Percentiles rank a stretch among this genome's conserved stretches.
These are phyloP conservation scores for Harmothoe impar DNA, from an alignment of 2,888 invertebrate species.

Conservation along the genomic window DNA sequence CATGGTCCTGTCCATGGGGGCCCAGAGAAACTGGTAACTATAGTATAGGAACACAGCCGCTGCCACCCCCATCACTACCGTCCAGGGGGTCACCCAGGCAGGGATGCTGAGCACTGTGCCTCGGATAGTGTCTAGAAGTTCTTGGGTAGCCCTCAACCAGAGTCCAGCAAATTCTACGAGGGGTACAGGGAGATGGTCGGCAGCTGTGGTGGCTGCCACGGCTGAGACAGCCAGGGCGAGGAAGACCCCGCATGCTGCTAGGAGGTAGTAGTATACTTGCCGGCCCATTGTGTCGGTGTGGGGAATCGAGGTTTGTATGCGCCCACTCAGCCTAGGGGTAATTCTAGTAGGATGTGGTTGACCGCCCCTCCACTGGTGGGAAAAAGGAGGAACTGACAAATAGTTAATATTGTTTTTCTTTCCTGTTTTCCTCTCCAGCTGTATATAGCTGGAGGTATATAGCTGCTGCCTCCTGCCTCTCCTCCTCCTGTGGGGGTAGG, in stretches of 20 bases:
- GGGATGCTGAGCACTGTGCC: slow-evolving; percentile 41
- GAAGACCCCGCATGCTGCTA: not conserved
- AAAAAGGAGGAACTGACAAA: not conserved
- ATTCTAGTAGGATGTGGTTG: not conserved
- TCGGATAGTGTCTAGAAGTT: slow-evolving; percentile 27
- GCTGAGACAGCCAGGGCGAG: not conserved
- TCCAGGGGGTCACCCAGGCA: slow-evolving; percentile 59
- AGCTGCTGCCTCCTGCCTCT: no score
- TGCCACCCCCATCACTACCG: slow-evolving; percentile 26
- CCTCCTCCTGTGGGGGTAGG: no score
- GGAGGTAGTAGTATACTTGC: not conserved
- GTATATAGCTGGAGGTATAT: no score
- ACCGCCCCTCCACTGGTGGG: not conserved
- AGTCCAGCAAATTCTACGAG: slow-evolving; percentile 66
- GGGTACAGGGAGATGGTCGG: slow-evolving; percentile 32
- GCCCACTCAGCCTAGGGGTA: not conserved
- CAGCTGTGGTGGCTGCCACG: slow-evolving; percentile 36
- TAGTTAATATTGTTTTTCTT: no score
- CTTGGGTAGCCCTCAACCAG: slow-evolving; percentile 63
- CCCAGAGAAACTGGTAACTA: slow-evolving; percentile 74
- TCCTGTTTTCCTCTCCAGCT: no score
- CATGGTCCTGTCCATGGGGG: slow-evolving; percentile 77
- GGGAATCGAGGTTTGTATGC: not conserved
- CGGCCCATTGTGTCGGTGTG: not conserved
- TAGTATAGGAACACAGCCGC: slow-evolving; percentile 69